A percentile compares a stretch with the other conserved stretches of the same genome.
phyloP scores from a whole-genome alignment of 64 coral and sea anemone genomes.

The Pocillopora damicornis region DNA sequence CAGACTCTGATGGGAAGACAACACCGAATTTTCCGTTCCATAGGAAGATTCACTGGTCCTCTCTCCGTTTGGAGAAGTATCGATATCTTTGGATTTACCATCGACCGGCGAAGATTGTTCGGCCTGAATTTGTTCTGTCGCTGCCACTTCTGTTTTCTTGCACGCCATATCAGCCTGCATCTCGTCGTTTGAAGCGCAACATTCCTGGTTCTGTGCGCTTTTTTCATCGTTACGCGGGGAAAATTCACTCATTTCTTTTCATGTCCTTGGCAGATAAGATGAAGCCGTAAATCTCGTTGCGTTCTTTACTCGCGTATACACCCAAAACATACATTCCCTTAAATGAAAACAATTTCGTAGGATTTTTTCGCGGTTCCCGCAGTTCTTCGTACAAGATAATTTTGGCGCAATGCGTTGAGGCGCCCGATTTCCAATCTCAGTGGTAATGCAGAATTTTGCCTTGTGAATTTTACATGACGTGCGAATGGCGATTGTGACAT shows the following conservation, averaged over 20 bases:
- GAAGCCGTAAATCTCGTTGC: not conserved
- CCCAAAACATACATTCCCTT: constrained; percentile 1
- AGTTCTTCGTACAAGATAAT: not conserved
- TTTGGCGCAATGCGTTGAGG: not conserved
- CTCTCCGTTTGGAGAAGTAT: not conserved
- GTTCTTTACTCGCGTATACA: not conserved
- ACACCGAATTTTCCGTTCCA: constrained; percentile 33
- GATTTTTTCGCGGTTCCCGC: not conserved
- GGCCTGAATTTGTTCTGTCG: not conserved
- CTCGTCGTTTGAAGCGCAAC: not conserved
- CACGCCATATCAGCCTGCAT: not conserved
- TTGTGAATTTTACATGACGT: constrained; percentile 31
- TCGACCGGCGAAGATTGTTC: not conserved
- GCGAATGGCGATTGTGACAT: constrained; percentile 24
- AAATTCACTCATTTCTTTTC: constrained; percentile 14
- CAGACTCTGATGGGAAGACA: constrained; percentile 27
- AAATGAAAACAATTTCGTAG: not conserved
- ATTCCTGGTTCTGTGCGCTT: not conserved
- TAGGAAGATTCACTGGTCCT: constrained; percentile 15
- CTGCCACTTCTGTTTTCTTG: not conserved
- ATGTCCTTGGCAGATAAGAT: not conserved
- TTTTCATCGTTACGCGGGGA: not conserved
- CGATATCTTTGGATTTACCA: not conserved
- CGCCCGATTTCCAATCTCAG: not conserved
- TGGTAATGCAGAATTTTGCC: not conserved